A percentile compares a stretch with the other conserved stretches of the same genome.
Conservation (phyloP, 2,797 vertebrate genomes). For the Anguilla pacifica region DNA sequence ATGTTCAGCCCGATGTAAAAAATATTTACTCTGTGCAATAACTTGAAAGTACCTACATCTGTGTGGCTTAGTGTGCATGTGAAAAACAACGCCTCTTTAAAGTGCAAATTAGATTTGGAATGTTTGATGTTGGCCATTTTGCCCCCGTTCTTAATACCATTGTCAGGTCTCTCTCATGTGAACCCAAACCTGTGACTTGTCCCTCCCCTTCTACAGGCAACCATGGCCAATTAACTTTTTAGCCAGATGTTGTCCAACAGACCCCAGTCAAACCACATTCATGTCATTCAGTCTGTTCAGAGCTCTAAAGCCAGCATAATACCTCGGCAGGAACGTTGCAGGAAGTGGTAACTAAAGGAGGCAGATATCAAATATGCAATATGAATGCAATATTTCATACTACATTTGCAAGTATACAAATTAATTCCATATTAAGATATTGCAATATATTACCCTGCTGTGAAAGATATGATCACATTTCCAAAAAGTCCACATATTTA, state of each 20-base stretch:
- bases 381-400: too few species aligned
- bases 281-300: not conserved
- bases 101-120: not conserved
- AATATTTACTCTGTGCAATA: not conserved
- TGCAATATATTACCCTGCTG: too few species aligned
- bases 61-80: not conserved
- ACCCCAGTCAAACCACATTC: not conserved
- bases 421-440: too few species aligned
- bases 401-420: too few species aligned
- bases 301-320: not conserved
- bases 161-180: constrained; percentile 2
- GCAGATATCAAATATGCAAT: too few species aligned
- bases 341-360: not conserved
- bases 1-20: not conserved
- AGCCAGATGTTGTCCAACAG: not conserved
- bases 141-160: not conserved
- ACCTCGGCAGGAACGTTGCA: not conserved
- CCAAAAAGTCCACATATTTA: too few species aligned
- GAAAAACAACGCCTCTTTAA: not conserved
- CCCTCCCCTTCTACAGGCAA: not conserved
- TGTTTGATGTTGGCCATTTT: not conserved
- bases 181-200: not conserved
- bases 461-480: too few species aligned
- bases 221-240: not conserved
- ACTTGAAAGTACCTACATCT: not conserved